Conservation (phyloP, 2,797 vertebrate genomes). For the Cyclura pinguis region DNA sequence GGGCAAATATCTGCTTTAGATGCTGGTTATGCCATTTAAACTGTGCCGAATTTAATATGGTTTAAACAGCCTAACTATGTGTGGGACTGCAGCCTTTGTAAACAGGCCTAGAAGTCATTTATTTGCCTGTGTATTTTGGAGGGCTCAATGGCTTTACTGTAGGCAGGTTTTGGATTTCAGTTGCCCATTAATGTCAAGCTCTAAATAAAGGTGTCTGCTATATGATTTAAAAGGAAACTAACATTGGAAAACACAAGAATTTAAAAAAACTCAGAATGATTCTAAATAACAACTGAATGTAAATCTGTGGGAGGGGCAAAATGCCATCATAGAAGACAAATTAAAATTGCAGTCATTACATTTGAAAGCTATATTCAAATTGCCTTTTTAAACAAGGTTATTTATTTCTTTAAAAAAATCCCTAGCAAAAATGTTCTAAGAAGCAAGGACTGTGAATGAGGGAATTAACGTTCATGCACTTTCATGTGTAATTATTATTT, state of each 20-base stretch:
- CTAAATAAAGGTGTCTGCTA: conserved; percentile 8
- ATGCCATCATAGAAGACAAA: background rate
- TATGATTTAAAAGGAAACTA: background rate
- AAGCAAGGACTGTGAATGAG: background rate
- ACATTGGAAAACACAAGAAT: background rate
- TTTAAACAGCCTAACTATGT: background rate
- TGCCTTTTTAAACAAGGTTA: background rate
- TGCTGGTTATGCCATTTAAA: background rate
- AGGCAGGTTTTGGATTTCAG: background rate
- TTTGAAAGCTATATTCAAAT: background rate
- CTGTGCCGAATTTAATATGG: background rate
- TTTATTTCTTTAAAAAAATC: background rate
- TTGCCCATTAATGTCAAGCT: background rate
- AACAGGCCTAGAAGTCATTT: background rate
- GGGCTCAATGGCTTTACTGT: background rate
- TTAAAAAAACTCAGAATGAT: background rate
- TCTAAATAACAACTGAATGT: background rate
- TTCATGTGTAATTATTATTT: background rate
- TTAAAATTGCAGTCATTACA: background rate
- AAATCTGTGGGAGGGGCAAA: background rate
- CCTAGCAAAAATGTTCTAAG: background rate
- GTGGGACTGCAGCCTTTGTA: background rate
- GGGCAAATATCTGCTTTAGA: background rate
- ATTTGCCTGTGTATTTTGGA: background rate
- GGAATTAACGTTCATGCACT: background rate